These are phyloP conservation scores for Hartigia nigra DNA, from an alignment of 2,888 invertebrate species.

Conservation along the genomic window DNA sequence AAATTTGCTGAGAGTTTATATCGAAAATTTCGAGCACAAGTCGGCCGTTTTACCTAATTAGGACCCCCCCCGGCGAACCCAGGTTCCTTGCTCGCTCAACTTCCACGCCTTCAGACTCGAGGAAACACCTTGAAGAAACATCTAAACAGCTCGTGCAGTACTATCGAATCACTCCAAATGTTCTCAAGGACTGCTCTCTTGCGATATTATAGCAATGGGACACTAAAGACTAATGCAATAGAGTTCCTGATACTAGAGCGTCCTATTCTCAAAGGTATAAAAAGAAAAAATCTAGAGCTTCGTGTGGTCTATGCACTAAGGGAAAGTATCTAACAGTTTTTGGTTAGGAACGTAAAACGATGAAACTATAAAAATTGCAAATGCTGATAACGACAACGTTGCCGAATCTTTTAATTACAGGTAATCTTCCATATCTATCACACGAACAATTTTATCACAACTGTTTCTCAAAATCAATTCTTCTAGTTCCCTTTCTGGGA, in stretches of 20 bases:
- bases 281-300: not conserved
- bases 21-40: slow-evolving; percentile 20
- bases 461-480: not conserved
- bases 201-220: not conserved
- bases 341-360: not conserved
- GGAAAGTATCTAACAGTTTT: too few species aligned
- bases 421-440: not conserved
- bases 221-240: not conserved
- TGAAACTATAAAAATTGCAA: not conserved
- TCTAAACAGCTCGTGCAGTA: not conserved
- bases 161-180: not conserved
- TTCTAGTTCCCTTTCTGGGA: not conserved
- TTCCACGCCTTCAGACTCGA: not conserved
- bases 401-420: not conserved
- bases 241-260: not conserved
- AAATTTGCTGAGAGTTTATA: slow-evolving; percentile 18
- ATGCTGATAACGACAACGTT: not conserved
- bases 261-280: too few species aligned
- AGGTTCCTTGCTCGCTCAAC: not conserved
- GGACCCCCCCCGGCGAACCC: not conserved
- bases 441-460: not conserved
- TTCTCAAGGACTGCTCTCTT: not conserved
- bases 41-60: slow-evolving; percentile 17
- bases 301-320: not conserved
- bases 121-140: not conserved